These are phyloP conservation scores for Lysandra bellargus DNA, from an alignment of 2,888 invertebrate genomes.

Conservation along the genomic window DNA sequence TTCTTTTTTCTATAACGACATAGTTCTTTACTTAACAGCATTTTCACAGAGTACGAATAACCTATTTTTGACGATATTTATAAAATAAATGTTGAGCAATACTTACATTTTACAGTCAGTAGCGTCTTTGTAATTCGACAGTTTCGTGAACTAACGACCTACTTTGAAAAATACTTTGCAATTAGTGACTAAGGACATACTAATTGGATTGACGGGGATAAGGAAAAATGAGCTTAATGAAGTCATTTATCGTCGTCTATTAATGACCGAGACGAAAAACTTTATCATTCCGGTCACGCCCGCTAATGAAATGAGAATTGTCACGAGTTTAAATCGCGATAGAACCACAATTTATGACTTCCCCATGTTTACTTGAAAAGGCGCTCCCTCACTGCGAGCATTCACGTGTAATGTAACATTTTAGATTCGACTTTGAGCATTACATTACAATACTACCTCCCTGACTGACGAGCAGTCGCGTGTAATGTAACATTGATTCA, in stretches of 20 bases:
- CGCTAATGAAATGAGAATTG: constrained; percentile 72
- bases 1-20: too few relatives aligned
- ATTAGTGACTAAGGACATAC: constrained; percentile 13
- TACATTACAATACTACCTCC: too few relatives aligned
- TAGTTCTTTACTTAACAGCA: too few relatives aligned
- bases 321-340: constrained; percentile 72
- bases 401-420: too few relatives aligned
- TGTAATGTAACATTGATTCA: too few relatives aligned
- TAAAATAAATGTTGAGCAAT: not conserved
- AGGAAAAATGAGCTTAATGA: constrained; percentile 30
- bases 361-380: constrained; percentile 39
- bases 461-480: too few relatives aligned
- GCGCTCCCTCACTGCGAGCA: too few relatives aligned
- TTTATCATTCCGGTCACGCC: constrained; percentile 68
- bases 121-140: not conserved
- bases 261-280: constrained; percentile 48
- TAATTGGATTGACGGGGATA: constrained; percentile 22
- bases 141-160: not conserved
- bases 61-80: too few relatives aligned
- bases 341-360: constrained; percentile 67
- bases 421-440: too few relatives aligned
- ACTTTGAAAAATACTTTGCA: constrained; percentile 7
- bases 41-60: too few relatives aligned
- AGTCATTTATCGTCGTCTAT: constrained; percentile 46
- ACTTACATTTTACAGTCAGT: not conserved